Conservation (phyloP, 2,113 vertebrate genomes). For the Seriola dumerili region DNA sequence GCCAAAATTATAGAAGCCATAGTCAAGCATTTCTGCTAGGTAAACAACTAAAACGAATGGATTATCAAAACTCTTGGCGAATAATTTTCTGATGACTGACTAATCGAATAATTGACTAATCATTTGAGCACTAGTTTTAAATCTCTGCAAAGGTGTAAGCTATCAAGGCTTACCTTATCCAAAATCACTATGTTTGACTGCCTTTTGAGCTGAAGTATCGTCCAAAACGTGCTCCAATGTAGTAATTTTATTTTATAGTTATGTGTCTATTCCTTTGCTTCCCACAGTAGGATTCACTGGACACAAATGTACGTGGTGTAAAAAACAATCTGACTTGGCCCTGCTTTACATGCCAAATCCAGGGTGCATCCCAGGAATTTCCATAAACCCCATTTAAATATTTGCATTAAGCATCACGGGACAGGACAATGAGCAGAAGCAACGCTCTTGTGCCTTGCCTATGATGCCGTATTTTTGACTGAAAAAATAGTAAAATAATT, state of each 20-base stretch:
- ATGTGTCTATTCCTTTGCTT: constrained; percentile 31
- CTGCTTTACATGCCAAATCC: constrained; percentile 87
- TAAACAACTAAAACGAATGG: background rate
- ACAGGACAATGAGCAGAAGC: constrained; percentile 47
- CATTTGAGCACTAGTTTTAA: background rate
- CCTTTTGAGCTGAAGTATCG: constrained; percentile 21
- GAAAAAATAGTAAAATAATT: background rate
- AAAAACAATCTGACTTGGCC: constrained; percentile 66
- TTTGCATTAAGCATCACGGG: constrained; percentile 82
- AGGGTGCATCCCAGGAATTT: constrained; percentile 83
- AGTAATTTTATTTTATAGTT: constrained; percentile 18
- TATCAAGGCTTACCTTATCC: constrained; percentile 66
- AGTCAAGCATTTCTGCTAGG: background rate
- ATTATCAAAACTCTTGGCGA: background rate
- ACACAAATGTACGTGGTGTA: constrained; percentile 47
- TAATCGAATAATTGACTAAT: background rate
- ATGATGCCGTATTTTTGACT: background rate
- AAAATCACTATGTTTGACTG: constrained; percentile 11
- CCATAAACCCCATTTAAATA: constrained; percentile 87
- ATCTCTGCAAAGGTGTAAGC: constrained; percentile 8
- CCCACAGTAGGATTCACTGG: constrained; percentile 36
- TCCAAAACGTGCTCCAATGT: constrained; percentile 20
- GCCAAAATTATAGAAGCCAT: background rate
- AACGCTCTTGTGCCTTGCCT: constrained; percentile 7
- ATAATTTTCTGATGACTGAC: background rate